phyloP scores from a whole-genome alignment of 37 sponge, comb jelly and placozoan species.

The Cladorhizidae sp. region DNA sequence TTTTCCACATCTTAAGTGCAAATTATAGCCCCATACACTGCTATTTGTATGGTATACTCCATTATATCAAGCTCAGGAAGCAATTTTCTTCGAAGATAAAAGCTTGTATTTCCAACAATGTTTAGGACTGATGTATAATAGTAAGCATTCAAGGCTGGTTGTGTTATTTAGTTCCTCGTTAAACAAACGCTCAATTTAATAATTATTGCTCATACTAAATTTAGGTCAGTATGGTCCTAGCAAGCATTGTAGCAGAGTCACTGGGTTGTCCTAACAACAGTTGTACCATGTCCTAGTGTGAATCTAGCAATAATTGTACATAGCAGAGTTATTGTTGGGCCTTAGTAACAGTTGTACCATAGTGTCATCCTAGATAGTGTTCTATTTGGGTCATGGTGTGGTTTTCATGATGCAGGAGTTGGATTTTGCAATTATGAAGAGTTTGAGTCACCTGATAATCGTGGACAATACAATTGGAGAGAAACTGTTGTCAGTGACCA shows the following conservation, averaged over 20 bases:
- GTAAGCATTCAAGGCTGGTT: too few relatives aligned
- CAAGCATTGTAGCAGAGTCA: neutral
- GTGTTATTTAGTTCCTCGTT: too few relatives aligned
- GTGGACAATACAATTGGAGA: constrained; percentile 30
- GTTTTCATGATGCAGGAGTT: neutral
- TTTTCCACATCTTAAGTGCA: too few relatives aligned
- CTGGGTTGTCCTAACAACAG: neutral
- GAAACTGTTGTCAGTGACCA: constrained; percentile 20
- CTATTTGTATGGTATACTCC: too few relatives aligned
- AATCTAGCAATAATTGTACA: neutral
- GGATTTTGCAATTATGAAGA: constrained; percentile 41
- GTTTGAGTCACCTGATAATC: neutral
- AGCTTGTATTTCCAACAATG: too few relatives aligned
- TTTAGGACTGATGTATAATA: too few relatives aligned
- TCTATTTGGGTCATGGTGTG: neutral
- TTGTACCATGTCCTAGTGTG: neutral
- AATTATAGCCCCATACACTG: too few relatives aligned
- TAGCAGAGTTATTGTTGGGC: neutral
- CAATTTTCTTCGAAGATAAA: too few relatives aligned
- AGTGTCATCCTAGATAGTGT: neutral
- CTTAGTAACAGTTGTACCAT: neutral
- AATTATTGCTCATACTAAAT: too few relatives aligned
- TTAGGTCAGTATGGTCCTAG: too few relatives aligned
- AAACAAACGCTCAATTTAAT: too few relatives aligned
- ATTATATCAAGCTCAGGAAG: too few relatives aligned